Conservation (phyloP, 37 sponge, comb jelly and placozoan species). For the Mnemiopsis leidyi region DNA sequence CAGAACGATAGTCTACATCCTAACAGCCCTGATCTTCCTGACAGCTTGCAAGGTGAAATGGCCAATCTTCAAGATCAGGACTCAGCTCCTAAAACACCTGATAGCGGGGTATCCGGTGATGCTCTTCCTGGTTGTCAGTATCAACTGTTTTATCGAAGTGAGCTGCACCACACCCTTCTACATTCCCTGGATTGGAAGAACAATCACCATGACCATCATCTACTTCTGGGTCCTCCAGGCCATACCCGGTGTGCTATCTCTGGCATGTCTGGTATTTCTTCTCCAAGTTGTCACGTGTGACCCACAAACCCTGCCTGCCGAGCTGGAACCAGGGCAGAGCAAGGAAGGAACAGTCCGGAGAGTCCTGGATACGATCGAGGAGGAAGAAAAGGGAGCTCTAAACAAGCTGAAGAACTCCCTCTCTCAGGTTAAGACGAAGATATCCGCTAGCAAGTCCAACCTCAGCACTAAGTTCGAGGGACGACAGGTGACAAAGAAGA, state of each 20-base stretch:
- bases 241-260: background rate
- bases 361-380: background rate
- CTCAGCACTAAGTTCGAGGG: background rate
- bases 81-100: background rate
- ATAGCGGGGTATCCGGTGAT: background rate
- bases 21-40: background rate
- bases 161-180: background rate
- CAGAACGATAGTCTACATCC: background rate
- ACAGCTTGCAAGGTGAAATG: background rate
- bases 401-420: background rate
- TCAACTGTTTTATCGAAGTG: background rate
- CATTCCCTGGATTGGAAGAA: background rate
- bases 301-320: background rate
- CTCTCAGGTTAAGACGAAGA: background rate
- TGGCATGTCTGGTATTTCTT: background rate
- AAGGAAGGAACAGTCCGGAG: background rate
- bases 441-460: background rate
- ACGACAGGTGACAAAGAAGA: background rate
- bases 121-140: background rate
- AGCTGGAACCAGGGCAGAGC: background rate
- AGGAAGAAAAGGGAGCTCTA: background rate
- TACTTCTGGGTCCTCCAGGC: background rate
- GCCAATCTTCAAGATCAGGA: slow-evolving; percentile 14
- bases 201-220: background rate
- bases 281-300: background rate